These are phyloP conservation scores for Hololepta plana DNA, from an alignment of 2,888 invertebrate genomes.

Conservation along the genomic window DNA sequence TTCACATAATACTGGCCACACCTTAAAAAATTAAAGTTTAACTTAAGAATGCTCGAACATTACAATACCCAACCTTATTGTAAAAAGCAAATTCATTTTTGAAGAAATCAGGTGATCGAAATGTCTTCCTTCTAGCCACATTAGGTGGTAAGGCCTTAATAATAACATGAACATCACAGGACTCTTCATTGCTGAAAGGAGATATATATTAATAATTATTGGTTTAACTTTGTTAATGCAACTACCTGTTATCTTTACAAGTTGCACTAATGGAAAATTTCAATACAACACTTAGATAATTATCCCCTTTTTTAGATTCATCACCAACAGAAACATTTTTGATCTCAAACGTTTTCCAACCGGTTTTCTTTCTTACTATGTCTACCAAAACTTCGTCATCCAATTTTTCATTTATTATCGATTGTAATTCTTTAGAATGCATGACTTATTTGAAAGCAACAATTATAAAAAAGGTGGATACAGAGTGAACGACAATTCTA, in stretches of 20 bases:
- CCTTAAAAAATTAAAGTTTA: too few species aligned
- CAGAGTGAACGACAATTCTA: too few species aligned
- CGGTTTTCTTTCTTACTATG: slow-evolving; percentile 13
- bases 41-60: too few species aligned
- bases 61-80: too few species aligned
- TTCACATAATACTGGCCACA: too few species aligned
- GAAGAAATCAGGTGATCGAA: slow-evolving; percentile 46
- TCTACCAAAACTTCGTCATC: slow-evolving; percentile 12
- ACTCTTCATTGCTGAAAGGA: slow-evolving; percentile 6
- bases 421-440: slow-evolving; percentile 9
- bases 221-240: neutral
- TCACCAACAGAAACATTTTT: slow-evolving; percentile 30
- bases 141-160: slow-evolving; percentile 50
- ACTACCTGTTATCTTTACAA: slow-evolving; percentile 16
- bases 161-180: slow-evolving; percentile 30
- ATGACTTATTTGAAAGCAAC: too few species aligned
- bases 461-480: too few species aligned
- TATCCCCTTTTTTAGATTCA: slow-evolving; percentile 41
- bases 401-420: slow-evolving; percentile 14
- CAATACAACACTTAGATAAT: slow-evolving; percentile 46
- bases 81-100: slow-evolving; percentile 53
- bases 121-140: slow-evolving; percentile 41
- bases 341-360: slow-evolving; percentile 14
- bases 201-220: slow-evolving; percentile 1
- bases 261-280: slow-evolving; percentile 36